Conservation (phyloP, 2,113 vertebrate genomes). For the Martes martes region DNA sequence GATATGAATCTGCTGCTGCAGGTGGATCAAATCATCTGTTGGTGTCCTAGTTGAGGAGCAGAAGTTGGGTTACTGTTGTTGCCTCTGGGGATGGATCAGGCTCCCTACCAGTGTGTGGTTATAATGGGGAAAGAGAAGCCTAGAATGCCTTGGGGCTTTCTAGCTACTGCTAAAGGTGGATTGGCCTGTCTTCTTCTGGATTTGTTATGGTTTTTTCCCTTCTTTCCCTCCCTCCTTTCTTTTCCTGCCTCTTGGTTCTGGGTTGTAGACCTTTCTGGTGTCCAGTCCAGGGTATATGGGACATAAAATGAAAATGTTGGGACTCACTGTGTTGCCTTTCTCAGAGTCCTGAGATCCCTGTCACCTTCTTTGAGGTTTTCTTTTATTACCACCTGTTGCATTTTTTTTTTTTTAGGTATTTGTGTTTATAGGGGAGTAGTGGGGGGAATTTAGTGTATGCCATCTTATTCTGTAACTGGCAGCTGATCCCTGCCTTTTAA, state of each 20-base stretch:
- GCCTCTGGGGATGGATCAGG: background rate
- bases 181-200: background rate
- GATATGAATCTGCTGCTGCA: background rate
- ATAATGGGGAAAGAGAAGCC: background rate
- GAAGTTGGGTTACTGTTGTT: conserved; percentile 12
- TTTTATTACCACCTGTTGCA: background rate
- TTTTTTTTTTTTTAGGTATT: background rate
- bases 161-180: background rate
- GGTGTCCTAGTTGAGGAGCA: background rate
- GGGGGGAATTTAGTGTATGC: background rate
- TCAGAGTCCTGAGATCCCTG: background rate
- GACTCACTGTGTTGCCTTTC: background rate
- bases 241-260: background rate
- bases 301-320: background rate
- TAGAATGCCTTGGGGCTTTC: background rate
- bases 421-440: background rate
- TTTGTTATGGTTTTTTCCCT: background rate
- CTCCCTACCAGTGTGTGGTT: background rate
- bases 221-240: background rate
- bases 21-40: background rate
- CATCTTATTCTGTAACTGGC: background rate
- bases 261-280: background rate
- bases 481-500: background rate
- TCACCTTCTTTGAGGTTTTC: background rate
- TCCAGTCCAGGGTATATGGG: background rate